Conservation (phyloP, 1,140 invertebrate species). For the Parapsyche elsis region DNA sequence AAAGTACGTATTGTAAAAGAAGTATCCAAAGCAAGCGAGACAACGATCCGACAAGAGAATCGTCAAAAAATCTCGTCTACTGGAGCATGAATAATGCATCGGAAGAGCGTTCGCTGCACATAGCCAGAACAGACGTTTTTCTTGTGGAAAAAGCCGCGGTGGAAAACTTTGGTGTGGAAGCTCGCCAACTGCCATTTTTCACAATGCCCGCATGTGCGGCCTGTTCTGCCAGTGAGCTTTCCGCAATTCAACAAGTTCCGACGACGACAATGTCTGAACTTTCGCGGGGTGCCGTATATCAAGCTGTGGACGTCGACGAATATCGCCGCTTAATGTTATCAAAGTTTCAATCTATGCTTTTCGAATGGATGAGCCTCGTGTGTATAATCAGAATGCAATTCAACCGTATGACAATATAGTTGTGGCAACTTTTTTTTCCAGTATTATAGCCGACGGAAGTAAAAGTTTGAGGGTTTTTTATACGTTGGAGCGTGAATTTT, state of each 20-base stretch:
- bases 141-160: not conserved
- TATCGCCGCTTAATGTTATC: not conserved
- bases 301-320: not conserved
- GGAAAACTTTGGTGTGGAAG: conserved; percentile 20
- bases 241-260: conserved; percentile 18
- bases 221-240: not conserved
- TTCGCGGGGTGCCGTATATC: not conserved
- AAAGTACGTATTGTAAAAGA: not conserved
- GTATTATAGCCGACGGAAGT: too few relatives aligned
- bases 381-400: too few relatives aligned
- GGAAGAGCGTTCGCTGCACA: not conserved
- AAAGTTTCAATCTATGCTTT: too few relatives aligned
- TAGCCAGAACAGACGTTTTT: not conserved
- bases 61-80: not conserved
- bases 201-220: not conserved
- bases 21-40: not conserved
- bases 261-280: not conserved
- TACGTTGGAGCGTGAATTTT: too few relatives aligned
- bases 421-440: too few relatives aligned
- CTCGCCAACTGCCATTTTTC: conserved; percentile 28
- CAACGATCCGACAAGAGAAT: not conserved
- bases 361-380: too few relatives aligned
- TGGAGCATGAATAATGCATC: conserved; percentile 22
- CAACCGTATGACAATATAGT: too few relatives aligned
- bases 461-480: too few relatives aligned